These are phyloP conservation scores for Silvanus unidentatus DNA, from an alignment of 2,888 invertebrate species.

Conservation along the genomic window DNA sequence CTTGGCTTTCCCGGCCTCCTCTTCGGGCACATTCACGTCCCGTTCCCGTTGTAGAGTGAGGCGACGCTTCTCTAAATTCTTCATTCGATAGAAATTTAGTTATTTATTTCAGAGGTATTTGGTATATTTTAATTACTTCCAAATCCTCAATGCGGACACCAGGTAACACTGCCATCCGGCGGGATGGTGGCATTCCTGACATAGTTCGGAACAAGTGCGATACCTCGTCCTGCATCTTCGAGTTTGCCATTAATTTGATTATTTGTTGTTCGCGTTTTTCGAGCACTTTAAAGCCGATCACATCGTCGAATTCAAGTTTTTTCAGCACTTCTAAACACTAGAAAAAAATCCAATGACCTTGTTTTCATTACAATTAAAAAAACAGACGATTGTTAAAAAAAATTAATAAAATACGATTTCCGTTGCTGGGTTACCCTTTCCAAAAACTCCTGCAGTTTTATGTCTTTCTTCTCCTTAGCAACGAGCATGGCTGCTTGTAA, in stretches of 20 bases:
- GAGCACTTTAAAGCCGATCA: conserved; percentile 38
- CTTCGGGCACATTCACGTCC: not conserved
- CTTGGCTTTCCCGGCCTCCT: not conserved
- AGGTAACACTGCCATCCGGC: conserved; percentile 49
- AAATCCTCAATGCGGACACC: conserved; percentile 32
- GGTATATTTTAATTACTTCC: not conserved
- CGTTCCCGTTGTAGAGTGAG: not conserved
- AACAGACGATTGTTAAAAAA: too few species aligned
- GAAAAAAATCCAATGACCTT: conserved; percentile 11
- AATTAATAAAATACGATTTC: too few species aligned
- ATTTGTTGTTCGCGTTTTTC: conserved; percentile 45
- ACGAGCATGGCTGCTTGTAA: conserved; percentile 30
- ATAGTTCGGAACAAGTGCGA: conserved; percentile 46
- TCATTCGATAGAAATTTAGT: not conserved
- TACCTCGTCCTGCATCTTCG: conserved; percentile 43
- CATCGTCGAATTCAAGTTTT: conserved; percentile 40
- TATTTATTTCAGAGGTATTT: not conserved
- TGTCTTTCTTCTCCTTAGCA: conserved; percentile 38
- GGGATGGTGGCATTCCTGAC: conserved; percentile 44
- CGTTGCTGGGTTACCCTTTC: conserved; percentile 30
- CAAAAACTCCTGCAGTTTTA: conserved; percentile 36
- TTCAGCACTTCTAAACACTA: conserved; percentile 41
- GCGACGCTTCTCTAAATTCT: not conserved
- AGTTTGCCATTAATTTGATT: conserved; percentile 41
- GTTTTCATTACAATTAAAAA: not conserved